Conservation (phyloP, 2,113 vertebrate genomes). For the Aegotheles bennettii region DNA sequence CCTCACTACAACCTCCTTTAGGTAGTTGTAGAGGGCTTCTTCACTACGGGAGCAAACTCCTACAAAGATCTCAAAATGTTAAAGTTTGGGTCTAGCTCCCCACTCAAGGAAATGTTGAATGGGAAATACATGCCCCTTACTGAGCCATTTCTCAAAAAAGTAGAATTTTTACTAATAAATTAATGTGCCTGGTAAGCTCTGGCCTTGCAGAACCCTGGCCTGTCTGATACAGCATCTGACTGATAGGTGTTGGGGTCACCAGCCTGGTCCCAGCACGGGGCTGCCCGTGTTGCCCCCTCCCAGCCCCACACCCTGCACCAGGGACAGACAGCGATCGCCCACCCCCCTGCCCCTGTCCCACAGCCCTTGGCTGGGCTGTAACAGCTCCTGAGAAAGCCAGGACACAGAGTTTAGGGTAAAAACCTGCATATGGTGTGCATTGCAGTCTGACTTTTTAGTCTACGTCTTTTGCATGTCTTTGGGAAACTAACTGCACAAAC, state of each 20-base stretch:
- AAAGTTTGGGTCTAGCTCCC: not conserved
- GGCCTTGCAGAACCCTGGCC: no score
- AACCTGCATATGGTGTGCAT: not conserved
- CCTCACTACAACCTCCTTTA: no score
- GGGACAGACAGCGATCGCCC: no score
- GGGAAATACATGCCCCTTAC: not conserved
- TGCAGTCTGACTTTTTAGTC: no score
- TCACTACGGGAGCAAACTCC: not conserved
- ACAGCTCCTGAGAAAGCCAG: not conserved
- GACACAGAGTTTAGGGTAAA: fast-evolving
- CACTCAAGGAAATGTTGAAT: not conserved
- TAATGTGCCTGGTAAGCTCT: not conserved
- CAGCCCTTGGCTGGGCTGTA: not conserved
- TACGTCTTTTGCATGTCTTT: not conserved
- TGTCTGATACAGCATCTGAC: not conserved
- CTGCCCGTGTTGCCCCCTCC: no score
- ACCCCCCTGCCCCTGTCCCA: fast-evolving
- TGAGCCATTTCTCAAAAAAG: not conserved
- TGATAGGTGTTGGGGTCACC: not conserved
- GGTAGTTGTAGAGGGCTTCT: no score
- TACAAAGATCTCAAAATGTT: not conserved
- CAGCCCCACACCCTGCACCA: no score
- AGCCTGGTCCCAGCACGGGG: not conserved
- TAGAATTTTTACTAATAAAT: not conserved
- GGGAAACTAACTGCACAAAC: not conserved